Evolutionary conservation across 2,888 invertebrate genomes (phyloP), one percentile per base, ranked within the genome.

Genomic region (Noctua janthina): DNA sequence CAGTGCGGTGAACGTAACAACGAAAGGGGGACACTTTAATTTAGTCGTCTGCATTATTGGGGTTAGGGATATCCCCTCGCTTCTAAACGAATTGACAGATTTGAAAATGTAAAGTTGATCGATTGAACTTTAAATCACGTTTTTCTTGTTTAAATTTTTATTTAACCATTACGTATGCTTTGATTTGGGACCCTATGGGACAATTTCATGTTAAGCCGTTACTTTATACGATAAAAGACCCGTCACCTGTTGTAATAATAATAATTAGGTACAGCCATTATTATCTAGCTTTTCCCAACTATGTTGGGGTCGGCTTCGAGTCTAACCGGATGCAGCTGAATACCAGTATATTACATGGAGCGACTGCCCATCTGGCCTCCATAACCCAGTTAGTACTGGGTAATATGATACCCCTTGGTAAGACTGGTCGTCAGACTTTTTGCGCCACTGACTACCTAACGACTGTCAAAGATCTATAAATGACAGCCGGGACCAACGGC

Each of bases 21-120:
- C 15, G 35, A 74, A 83, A 87, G 59, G 87, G 84, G 84, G 74
- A 77, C 76, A 49, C 49, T 86, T 35, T 72, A 76, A 83, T 86
- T 59, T 76, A 69, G 83, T 66, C 39, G 66, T 76, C 68, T 72
- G 23, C 35, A 49, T 20, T n/a, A 49, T 20, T 54, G 29, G 54
- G 79, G 87, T 74, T 64, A 62, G 62, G 46, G 64, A 70, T 23
- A 49, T 46, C 87, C 87, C 87, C 78, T 84, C 71, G 67, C 56
- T 77, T 62, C 29, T 43, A 56, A 76, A 49, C 56, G 49, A 39
- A 68, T 72, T 64, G 68, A 87, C 78, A 78, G 70, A 64, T 87
- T 74, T 20, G 46, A 82, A 70, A 62, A 74, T 49, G 6, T 35
- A 46, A 68, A 43, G 46, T 49, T 56, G 11, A 56, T 77, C 64